A percentile compares a stretch with the other conserved stretches of the same genome.
These are phyloP conservation scores for Pheosia gnoma DNA, from an alignment of 2,888 invertebrate species.

Conservation along the genomic window DNA sequence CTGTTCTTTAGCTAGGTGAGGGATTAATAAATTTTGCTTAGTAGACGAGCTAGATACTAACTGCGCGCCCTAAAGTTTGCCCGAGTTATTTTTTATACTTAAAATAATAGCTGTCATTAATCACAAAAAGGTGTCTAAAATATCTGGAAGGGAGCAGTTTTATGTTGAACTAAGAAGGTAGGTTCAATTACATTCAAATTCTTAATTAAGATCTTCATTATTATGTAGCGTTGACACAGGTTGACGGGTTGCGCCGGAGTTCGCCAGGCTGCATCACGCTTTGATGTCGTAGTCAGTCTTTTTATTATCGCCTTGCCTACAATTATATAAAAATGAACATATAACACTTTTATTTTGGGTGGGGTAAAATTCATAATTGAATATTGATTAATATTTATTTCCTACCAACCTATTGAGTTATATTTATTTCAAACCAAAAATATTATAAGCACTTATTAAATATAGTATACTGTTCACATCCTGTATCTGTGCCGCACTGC, in stretches of 20 bases:
- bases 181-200: constrained; percentile 21
- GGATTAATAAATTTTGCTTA: too few relatives aligned
- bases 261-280: constrained; percentile 56
- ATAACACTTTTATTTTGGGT: constrained; percentile 17
- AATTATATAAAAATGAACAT: constrained; percentile 43
- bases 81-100: neutral
- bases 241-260: constrained; percentile 28
- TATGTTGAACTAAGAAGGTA: constrained; percentile 28
- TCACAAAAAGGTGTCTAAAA: constrained; percentile 15
- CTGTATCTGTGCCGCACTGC: too few relatives aligned
- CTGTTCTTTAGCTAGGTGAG: neutral
- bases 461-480: too few relatives aligned
- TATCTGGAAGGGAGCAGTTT: constrained; percentile 19
- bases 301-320: constrained; percentile 76
- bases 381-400: too few relatives aligned
- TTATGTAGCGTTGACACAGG: constrained; percentile 29
- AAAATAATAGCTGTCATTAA: neutral
- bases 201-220: constrained; percentile 34
- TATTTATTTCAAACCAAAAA: too few relatives aligned
- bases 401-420: too few relatives aligned
- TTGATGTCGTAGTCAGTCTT: constrained; percentile 75
- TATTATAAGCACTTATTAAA: too few relatives aligned
- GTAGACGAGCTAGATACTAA: neutral
- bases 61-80: too few relatives aligned
- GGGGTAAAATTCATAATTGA: constrained; percentile 16